Evolutionary conservation across 2,888 invertebrate genomes (phyloP), one percentile per base, ranked within the genome.

Genomic region (Cactoblastis cactorum): DNA sequence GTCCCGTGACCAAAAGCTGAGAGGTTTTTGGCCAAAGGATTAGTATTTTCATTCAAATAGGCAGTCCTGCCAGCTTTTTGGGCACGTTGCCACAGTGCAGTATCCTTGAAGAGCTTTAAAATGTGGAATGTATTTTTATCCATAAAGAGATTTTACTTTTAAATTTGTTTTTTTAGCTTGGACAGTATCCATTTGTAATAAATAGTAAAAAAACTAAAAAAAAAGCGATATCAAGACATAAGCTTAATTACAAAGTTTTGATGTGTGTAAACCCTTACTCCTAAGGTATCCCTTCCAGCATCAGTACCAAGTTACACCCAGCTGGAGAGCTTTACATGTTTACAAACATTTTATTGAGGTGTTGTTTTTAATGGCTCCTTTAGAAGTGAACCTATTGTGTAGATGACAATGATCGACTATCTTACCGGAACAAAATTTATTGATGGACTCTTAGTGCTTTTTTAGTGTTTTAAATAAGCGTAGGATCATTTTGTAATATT

Each of bases 311-410:
- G 62, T 67, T 65, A 61, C 67, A 71, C 89, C 45, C 88, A 80
- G 88, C 77, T 83, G 87, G 88, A 82, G 58, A 59, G 79, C 80
- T 83, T 83, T 83, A 74, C 77, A 67, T 89, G 89, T 89, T 88
- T 88, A 87, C 88, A 86, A 89, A 89, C 85, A 89, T 77, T 88
- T 88, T 86, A 87, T 87, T 79, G 82, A 87, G 80, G 81, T 86
- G 81, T 82, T 85, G 72, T 82, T 64, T 81, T 79, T 81, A 80
- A 88, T 80, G 77, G 80, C 87, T 88, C 67, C 87, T 87, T 82
- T 88, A 69, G 83, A 77, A 83, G 77, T 76, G 59, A 61, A 65
- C 60, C 68, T 71, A 75, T 80, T 85, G 79, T 83, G 69, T 56
- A 58, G 60, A 61, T 73, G 71, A 80, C 80, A 82, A 71, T 80